These are phyloP conservation scores for Tenebrosternarchus preto DNA, from an alignment of 2,113 vertebrate species.

Conservation along the genomic window DNA sequence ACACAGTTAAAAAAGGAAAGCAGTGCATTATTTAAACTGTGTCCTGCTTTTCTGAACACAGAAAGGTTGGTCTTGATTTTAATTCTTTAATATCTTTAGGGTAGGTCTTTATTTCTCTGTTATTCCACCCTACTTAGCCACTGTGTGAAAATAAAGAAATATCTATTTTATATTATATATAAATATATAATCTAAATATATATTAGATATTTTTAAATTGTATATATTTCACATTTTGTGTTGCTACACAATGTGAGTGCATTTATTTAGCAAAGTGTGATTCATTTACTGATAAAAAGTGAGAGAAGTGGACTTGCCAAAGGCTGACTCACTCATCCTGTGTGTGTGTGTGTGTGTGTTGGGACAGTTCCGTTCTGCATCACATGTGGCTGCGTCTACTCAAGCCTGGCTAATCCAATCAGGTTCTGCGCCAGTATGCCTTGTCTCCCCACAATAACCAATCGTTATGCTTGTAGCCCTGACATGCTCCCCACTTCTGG, in stretches of 20 bases:
- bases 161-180: no score
- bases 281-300: conserved; percentile 8
- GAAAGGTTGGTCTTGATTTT: background rate
- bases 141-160: background rate
- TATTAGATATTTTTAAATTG: no score
- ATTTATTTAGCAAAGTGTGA: background rate
- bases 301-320: background rate
- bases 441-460: conserved; percentile 3
- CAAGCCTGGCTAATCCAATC: conserved; percentile 17
- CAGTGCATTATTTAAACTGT: no score
- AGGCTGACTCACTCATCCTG: conserved; percentile 21
- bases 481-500: conserved; percentile 15
- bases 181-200: no score
- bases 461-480: background rate
- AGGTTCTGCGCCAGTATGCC: background rate
- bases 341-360: conserved; percentile 18
- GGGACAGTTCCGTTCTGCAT: conserved; percentile 20
- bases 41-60: background rate
- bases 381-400: conserved; percentile 43
- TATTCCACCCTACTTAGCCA: background rate
- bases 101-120: background rate
- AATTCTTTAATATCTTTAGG: background rate
- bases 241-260: background rate
- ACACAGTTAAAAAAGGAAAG: background rate
- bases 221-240: no score